These are phyloP conservation scores for Leucania comma DNA, from an alignment of 2,888 invertebrate genomes.

Conservation along the genomic window DNA sequence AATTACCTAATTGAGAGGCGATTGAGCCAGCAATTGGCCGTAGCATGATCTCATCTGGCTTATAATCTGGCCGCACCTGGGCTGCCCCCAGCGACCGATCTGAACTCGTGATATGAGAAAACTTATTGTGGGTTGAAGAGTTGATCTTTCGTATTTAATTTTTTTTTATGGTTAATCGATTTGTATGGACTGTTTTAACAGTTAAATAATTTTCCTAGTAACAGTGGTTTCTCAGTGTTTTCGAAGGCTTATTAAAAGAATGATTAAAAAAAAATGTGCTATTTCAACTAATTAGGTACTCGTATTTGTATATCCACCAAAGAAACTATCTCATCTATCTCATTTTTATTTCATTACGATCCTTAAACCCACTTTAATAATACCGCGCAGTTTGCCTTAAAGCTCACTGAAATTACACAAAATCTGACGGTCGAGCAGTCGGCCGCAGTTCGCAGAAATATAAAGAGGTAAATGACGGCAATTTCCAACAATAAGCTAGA, in stretches of 20 bases:
- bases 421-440: conserved; percentile 36
- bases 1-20: conserved; percentile 80
- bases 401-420: conserved; percentile 52
- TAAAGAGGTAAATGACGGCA: conserved; percentile 78
- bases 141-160: background rate
- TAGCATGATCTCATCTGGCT: conserved; percentile 80
- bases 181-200: background rate
- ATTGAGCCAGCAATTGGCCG: conserved; percentile 76
- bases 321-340: background rate
- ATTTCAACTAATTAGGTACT: background rate
- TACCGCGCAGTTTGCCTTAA: conserved; percentile 28
- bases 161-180: background rate
- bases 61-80: conserved; percentile 72
- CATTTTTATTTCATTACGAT: conserved; percentile 21
- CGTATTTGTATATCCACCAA: background rate
- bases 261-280: background rate
- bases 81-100: conserved; percentile 30
- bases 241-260: background rate
- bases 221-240: background rate
- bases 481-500: conserved; percentile 81
- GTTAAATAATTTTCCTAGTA: background rate
- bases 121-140: background rate
- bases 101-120: conserved; percentile 6
- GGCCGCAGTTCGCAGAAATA: conserved; percentile 56
- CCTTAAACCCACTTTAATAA: conserved; percentile 10